Conservation (phyloP, 2,797 vertebrate genomes). For the Arremon brunneinucha region DNA sequence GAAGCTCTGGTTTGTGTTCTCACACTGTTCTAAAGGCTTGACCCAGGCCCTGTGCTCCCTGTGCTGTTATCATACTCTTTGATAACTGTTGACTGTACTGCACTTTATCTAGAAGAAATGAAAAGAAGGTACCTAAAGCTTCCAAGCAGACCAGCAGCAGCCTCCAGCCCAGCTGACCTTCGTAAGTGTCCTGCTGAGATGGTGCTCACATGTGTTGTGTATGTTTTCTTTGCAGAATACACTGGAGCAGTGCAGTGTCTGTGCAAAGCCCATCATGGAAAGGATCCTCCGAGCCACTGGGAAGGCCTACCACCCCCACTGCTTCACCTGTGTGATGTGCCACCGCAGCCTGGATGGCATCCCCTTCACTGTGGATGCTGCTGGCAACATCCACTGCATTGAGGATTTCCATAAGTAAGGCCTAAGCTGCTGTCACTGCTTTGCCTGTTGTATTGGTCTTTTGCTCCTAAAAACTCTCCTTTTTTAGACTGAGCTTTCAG, state of each 20-base stretch:
- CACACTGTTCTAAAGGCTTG: neutral
- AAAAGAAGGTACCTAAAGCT: neutral
- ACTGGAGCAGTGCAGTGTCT: slow-evolving; percentile 93
- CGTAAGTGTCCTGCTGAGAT: neutral
- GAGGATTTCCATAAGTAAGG: slow-evolving; percentile 97
- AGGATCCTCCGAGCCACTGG: slow-evolving; percentile 93
- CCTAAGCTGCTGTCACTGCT: neutral
- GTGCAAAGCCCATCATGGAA: slow-evolving; percentile 96
- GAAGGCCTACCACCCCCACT: slow-evolving; percentile 97
- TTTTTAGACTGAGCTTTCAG: neutral
- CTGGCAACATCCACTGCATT: slow-evolving; percentile 98
- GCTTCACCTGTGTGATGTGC: slow-evolving; percentile 97
- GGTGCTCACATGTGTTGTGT: neutral
- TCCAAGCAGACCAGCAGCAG: neutral
- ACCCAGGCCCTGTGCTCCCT: neutral
- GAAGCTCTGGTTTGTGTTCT: neutral
- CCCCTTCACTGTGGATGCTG: slow-evolving; percentile 94
- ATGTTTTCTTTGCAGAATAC: slow-evolving; percentile 83
- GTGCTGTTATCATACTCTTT: neutral
- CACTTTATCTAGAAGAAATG: neutral
- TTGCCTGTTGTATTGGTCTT: neutral
- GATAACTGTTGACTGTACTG: neutral
- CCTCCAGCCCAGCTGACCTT: neutral
- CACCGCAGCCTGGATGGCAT: slow-evolving; percentile 94
- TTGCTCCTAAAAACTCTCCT: neutral